These are phyloP conservation scores for Tetraneura akinire DNA, from an alignment of 1,140 invertebrate species.

Conservation along the genomic window DNA sequence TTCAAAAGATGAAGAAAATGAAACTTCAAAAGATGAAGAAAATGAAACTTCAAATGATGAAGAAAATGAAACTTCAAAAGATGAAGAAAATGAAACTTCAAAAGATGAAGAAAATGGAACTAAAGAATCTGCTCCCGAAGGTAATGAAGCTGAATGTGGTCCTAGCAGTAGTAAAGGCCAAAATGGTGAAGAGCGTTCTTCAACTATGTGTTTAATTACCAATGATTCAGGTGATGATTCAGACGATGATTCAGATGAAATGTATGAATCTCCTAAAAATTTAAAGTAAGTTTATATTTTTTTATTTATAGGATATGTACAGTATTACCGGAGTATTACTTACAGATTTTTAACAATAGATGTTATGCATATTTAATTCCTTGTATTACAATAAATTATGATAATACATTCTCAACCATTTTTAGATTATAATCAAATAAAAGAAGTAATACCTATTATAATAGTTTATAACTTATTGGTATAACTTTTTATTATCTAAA, in stretches of 20 bases:
- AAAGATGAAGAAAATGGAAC: neutral
- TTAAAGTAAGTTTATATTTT: neutral
- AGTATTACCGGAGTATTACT: no score
- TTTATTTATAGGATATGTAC: no score
- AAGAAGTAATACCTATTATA: no score
- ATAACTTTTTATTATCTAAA: no score
- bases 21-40: neutral
- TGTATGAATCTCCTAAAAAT: conserved; percentile 53
- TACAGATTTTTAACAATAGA: no score
- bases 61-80: no score
- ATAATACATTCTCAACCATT: no score
- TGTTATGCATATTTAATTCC: no score
- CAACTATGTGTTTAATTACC: neutral
- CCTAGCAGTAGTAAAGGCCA: conserved; percentile 20
- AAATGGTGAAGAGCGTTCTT: neutral
- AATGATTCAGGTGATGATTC: conserved; percentile 56
- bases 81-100: conserved; percentile 9
- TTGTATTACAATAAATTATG: no score
- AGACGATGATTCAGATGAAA: conserved; percentile 61
- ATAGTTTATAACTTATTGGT: no score
- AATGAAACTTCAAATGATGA: no score
- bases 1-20: neutral
- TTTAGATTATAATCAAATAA: no score
- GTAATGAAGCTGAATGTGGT: neutral
- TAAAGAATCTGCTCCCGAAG: neutral